Evolutionary conservation across 2,113 vertebrate genomes (phyloP), one percentile per base, ranked within the genome.

Genomic region (Saccopteryx leptura): DNA sequence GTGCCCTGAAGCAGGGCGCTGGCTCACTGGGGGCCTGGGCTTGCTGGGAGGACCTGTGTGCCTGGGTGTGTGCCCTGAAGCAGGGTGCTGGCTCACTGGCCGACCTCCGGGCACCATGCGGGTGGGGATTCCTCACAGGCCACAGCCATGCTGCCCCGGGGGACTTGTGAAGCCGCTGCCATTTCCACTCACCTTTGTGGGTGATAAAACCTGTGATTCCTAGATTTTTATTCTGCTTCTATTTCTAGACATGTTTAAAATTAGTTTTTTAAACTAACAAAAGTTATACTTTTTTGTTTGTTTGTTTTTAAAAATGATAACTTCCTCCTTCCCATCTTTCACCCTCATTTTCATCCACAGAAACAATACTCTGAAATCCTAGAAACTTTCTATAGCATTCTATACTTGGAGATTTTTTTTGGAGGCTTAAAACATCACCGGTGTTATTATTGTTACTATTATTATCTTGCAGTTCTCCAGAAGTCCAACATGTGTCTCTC

Each of bases 331-430:
- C n/a, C 46, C 2, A 5, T 24, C 21, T 89, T 26, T 46, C 19
- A 79, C 19, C 28, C 66, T 21, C 17, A 56, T 90, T 82, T 88
- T 61, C 54, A 60, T 93, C 50, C 68, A 33, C 46, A 85, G 78
- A 79, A 83, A 58, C 48, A 95, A 72, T 74, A 28, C 52, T 63
- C 10, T 85, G 15, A 74, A 79, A 81, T 74, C 54, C 71, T 80
- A 88, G 68, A 79, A 89, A 66, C 4, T 31, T 74, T n/a, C 58
- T 33, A 17, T 1, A 18, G 72, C 26, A 82, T 93, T 60, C 18
- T 46, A 24, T 76, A 58, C n/a, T 54, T 63, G 60, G 33, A 96
- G 56, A 54, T 88, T 61, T 33, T 60, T 94, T 89, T 85, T 52
- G 79, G 68, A 93, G 46, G 33, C 31, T 66, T 85, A 23, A 76